Evolutionary conservation across 2,113 vertebrate species (phyloP), one percentile per base, ranked within the genome.

Genomic region (Xenopus borealis): DNA sequence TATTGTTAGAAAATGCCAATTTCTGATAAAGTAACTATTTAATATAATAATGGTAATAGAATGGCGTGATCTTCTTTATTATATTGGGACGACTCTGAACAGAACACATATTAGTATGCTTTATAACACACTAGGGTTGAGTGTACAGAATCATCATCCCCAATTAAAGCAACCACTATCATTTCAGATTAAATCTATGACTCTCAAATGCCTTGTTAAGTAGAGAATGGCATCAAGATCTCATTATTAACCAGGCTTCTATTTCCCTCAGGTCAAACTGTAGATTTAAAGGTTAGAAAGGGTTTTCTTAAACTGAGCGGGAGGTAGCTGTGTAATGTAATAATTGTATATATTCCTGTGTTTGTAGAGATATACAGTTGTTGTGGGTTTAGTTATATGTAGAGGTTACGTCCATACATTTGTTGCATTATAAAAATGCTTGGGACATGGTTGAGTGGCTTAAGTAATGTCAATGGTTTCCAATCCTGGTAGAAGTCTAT

Each of bases 141-240:
- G 44, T 45, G 27, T 63, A 66, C 16, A 76, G 59, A n/a, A 76
- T 63, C 66, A 76, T 76, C 66, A 63, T 45, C 59, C 59, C 73
- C 66, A 76, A 76, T 76, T 76, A 76, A 76, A 76, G 45, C 27
- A 12, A 69, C 45, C 46, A 76, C 66, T 69, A 63, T 69, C 47
- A 69, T 69, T 76, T 69, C 53, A 57, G 40, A 55, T 75, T 75
- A 75, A 68, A 75, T 59, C 72, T 69, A 69, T 69, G 62, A 66
- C 73, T 69, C 66, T 76, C 73, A 44, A 63, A 23, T 63, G 73
- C 45, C 66, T 76, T 76, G 73, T 69, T 69, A 76, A 63, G 73
- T 69, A 63, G 58, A 40, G 69, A 69, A 53, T 33, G 40, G 46
- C 55, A 69, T 69, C 58, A 55, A 62, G 66, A 61, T 57, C 62